phyloP scores from a whole-genome alignment of 2,888 invertebrate species.

The Orthosia gracilis region DNA sequence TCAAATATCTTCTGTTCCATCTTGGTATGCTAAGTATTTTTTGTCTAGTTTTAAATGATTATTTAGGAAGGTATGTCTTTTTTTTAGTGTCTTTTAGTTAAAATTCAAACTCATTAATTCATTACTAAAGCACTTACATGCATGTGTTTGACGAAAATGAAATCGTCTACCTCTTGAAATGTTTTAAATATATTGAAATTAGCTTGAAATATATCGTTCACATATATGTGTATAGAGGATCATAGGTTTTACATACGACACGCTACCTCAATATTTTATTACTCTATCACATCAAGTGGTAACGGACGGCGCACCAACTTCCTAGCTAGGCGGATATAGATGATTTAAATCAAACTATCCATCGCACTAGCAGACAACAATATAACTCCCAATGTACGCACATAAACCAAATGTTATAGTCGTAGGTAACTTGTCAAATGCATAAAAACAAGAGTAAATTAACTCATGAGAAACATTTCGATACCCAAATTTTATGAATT shows the following conservation, averaged over 20 bases:
- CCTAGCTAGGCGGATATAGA: conserved; percentile 73
- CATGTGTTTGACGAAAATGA: conserved; percentile 22
- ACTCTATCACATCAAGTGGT: conserved; percentile 48
- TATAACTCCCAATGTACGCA: conserved; percentile 20
- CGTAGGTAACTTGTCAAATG: conserved; percentile 18
- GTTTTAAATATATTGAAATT: conserved; percentile 6
- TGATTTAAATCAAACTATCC: conserved; percentile 74
- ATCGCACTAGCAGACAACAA: conserved; percentile 35
- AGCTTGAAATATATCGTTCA: conserved; percentile 2
- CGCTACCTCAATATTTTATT: conserved; percentile 60
- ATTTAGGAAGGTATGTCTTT: not conserved
- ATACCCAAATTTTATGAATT: conserved; percentile 41
- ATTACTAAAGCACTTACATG: not conserved
- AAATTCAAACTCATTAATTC: not conserved
- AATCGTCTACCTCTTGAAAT: not conserved
- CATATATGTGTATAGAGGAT: conserved; percentile 33
- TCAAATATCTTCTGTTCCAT: too few relatives aligned
- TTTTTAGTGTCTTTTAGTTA: not conserved
- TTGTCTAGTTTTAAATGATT: not conserved
- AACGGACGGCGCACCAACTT: conserved; percentile 50
- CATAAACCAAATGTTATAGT: conserved; percentile 18
- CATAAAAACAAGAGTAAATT: conserved; percentile 54
- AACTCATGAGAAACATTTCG: conserved; percentile 51
- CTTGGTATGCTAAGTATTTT: not conserved
- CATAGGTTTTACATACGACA: conserved; percentile 36